These are phyloP conservation scores for Acanthosepion esculentum DNA, from an alignment of 2,888 invertebrate genomes.

Conservation along the genomic window DNA sequence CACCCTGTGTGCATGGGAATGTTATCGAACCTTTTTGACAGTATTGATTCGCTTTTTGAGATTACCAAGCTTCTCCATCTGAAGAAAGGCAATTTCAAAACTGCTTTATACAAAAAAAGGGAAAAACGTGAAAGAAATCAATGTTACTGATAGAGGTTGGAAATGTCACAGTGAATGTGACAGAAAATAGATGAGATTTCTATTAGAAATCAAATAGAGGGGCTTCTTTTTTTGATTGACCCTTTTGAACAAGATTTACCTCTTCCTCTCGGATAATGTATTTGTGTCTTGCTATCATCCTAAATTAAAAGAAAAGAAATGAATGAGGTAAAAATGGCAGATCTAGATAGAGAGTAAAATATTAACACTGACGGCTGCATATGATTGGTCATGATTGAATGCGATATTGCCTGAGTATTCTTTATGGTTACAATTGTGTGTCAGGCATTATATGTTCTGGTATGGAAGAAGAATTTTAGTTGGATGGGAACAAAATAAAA, in stretches of 20 bases:
- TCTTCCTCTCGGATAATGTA: background rate
- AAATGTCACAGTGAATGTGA: background rate
- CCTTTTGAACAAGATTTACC: background rate
- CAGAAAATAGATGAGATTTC: constrained; percentile 21
- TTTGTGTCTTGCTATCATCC: background rate
- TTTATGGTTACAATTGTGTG: background rate
- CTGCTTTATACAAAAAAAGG: background rate
- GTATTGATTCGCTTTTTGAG: background rate
- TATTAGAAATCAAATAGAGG: background rate
- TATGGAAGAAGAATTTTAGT: background rate
- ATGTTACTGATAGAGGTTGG: background rate
- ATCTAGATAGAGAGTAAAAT: background rate
- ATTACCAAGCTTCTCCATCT: background rate
- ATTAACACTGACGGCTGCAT: background rate
- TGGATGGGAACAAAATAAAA: background rate
- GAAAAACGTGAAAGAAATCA: background rate
- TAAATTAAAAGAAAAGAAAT: background rate
- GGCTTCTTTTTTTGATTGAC: constrained; percentile 2
- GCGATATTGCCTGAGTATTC: background rate
- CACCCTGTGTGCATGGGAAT: too few relatives aligned
- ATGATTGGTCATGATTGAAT: background rate
- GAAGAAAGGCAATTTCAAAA: background rate
- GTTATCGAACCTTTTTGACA: background rate
- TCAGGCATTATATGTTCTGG: background rate
- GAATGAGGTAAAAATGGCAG: background rate